Evolutionary conservation across 1,140 invertebrate genomes (phyloP), one percentile per base, ranked within the genome.

Genomic region (Drosophila quadrilineata): DNA sequence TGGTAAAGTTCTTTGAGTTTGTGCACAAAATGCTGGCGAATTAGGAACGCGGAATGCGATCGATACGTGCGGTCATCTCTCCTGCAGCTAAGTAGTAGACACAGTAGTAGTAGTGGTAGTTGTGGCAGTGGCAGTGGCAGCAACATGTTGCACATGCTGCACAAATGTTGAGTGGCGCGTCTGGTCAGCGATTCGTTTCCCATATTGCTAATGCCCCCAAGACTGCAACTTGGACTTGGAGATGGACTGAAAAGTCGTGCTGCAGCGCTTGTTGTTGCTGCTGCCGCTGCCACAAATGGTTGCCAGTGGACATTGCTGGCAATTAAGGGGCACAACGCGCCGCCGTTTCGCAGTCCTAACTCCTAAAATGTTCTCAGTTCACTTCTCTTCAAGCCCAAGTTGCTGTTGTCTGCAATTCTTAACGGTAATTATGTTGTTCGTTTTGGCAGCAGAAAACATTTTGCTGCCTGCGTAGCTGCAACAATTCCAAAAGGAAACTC

Each of bases 341-440:
- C 8, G 41, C 4, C 3, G 22, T 33, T n/a, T 6, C 28, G 14
- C 26, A 26, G 24, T n/a, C n/a, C n/a, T n/a, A 40, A 24, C 41
- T 53, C 72, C 68, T 74, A 82, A 84, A 84, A 85, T 75, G 77
- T 85, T 85, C 60, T 79, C 40, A 52, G 49, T 60, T 41, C 70
- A 41, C 2, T 52, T 57, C 29, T 60, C 52, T 33, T 58, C 50
- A 38, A 43, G 60, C 71, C n/a, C n/a, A n/a, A n/a, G n/a, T n/a
- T n/a, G n/a, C n/a, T n/a, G n/a, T n/a, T n/a, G n/a, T n/a, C n/a
- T n/a, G 75, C 79, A 85, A 85, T 85, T 85, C 80, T 85, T 85
- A 85, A 85, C 79, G 79, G 80, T 85, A 85, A 85, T 85, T 85
- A 85, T 86, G 80, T 86, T 86, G 80, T 86, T 86, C 80, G 80